Percentiles rank a stretch among this genome's conserved stretches.
Conservation (phyloP, 2,888 invertebrate genomes). For the Chironomus tentans region DNA sequence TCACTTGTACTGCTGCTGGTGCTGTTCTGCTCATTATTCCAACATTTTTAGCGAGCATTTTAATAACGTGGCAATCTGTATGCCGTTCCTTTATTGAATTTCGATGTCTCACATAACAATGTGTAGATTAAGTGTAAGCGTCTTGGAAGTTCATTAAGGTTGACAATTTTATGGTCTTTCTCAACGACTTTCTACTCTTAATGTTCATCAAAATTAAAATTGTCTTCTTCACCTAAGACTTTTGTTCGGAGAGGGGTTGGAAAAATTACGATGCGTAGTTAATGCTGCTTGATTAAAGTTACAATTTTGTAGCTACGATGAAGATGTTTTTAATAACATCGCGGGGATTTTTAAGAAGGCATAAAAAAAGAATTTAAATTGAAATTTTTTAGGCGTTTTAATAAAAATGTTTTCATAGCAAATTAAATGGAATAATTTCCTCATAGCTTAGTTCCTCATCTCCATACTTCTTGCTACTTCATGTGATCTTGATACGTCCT, state of each 20-base stretch:
- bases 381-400: not conserved
- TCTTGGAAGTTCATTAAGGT: conserved; percentile 3
- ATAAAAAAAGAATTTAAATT: not conserved
- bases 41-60: not conserved
- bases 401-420: not conserved
- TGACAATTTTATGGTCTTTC: not conserved
- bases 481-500: too few relatives aligned
- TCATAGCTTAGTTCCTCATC: too few relatives aligned
- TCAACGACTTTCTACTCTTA: not conserved
- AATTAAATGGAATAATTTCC: not conserved
- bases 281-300: not conserved
- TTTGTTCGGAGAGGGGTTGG: not conserved
- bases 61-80: conserved; percentile 16
- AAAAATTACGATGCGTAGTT: not conserved
- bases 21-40: not conserved
- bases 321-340: not conserved
- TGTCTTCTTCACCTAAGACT: not conserved
- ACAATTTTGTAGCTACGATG: not conserved
- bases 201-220: conserved; percentile 5
- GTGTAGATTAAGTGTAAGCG: not conserved
- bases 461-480: too few relatives aligned
- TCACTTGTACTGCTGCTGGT: not conserved
- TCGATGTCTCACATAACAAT: not conserved
- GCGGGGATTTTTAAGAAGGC: not conserved
- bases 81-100: not conserved